A percentile compares a stretch with the other conserved stretches of the same genome.
These are phyloP conservation scores for Phocoena sinus DNA, from an alignment of 2,113 vertebrate genomes.

Conservation along the genomic window DNA sequence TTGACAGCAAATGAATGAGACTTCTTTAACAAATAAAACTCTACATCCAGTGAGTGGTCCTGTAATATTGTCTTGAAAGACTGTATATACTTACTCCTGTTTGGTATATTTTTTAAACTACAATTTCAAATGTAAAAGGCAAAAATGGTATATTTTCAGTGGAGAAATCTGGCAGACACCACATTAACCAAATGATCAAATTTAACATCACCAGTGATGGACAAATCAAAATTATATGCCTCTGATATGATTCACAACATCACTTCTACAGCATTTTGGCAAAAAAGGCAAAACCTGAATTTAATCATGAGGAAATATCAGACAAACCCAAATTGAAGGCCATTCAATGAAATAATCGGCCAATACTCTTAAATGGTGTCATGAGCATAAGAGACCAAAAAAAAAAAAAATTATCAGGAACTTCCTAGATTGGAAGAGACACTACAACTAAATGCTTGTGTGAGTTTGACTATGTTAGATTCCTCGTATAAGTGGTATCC, in stretches of 20 bases:
- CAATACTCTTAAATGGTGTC: neutral
- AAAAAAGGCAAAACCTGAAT: neutral
- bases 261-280: neutral
- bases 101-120: neutral
- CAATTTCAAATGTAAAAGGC: neutral
- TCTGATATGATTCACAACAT: neutral
- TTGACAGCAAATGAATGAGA: neutral
- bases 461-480: neutral
- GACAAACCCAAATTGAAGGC: neutral
- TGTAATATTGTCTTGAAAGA: neutral
- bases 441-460: neutral
- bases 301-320: neutral
- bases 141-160: neutral
- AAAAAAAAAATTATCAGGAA: neutral
- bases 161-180: neutral
- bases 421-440: neutral
- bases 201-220: neutral
- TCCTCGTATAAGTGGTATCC: neutral
- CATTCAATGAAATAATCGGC: neutral
- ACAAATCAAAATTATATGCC: neutral
- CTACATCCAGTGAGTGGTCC: neutral
- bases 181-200: neutral
- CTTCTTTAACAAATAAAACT: slow-evolving; percentile 22
- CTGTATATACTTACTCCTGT: neutral
- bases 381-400: neutral